Percentiles rank a stretch among this genome's conserved stretches.
phyloP scores from a whole-genome alignment of 2,113 vertebrate species.

The Naja naja region DNA sequence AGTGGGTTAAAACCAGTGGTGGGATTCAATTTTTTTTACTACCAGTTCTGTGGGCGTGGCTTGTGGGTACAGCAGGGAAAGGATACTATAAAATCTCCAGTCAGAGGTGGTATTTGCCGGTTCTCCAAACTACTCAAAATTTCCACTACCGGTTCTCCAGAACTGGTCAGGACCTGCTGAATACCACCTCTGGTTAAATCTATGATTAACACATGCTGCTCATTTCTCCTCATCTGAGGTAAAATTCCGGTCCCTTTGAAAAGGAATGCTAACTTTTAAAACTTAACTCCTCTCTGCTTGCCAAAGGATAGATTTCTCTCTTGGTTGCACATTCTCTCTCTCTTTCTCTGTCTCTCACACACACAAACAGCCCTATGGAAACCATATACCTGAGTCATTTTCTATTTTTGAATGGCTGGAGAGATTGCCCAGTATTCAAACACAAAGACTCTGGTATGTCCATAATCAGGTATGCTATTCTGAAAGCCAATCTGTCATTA shows the following conservation, averaged over 20 bases:
- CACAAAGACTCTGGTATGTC: background rate
- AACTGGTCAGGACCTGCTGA: too few relatives aligned
- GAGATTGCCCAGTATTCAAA: background rate
- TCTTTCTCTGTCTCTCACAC: too few relatives aligned
- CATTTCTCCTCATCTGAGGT: background rate
- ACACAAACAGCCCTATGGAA: background rate
- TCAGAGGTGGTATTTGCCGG: too few relatives aligned
- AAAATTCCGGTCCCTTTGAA: background rate
- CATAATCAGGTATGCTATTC: background rate
- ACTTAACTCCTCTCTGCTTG: background rate
- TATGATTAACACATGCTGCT: background rate
- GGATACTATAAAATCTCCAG: too few relatives aligned
- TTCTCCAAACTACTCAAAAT: too few relatives aligned
- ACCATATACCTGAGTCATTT: background rate
- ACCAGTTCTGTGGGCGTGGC: too few relatives aligned
- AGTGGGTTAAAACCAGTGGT: background rate
- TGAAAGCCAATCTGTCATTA: background rate
- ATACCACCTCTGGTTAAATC: background rate
- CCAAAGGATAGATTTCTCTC: background rate
- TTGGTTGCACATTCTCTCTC: background rate
- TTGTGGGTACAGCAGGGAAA: too few relatives aligned
- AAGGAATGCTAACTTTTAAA: background rate
- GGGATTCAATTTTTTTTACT: too few relatives aligned
- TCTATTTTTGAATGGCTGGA: background rate
- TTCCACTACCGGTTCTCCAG: too few relatives aligned